Evolutionary conservation across 2,797 vertebrate species (phyloP).

Genomic region (Cynodonichthys magdalenae): DNA sequence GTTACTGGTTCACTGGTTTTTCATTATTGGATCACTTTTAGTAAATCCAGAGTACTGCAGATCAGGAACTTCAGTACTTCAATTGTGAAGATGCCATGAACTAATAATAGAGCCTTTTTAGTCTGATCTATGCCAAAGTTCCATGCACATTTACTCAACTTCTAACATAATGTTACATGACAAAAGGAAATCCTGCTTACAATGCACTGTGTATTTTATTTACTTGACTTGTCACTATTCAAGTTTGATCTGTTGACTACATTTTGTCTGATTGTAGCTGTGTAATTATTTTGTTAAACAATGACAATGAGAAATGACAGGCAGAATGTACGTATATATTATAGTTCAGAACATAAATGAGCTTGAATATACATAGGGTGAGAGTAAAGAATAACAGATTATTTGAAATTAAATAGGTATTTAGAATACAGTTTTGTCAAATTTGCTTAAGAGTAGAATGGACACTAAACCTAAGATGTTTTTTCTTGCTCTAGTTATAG

Average conservation of each 20-base stretch:
- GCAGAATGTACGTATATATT: slow-evolving; percentile 14
- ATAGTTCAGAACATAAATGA: slow-evolving; percentile 1
- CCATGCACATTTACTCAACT: not conserved
- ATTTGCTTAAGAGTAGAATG: slow-evolving; percentile 59
- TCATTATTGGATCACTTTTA: not conserved
- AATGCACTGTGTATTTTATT: not conserved
- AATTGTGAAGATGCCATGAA: not conserved
- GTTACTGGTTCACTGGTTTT: not conserved
- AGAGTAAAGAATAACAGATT: slow-evolving; percentile 30
- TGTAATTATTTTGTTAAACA: slow-evolving; percentile 12
- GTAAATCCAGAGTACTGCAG: not conserved
- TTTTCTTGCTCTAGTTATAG: slow-evolving; percentile 14
- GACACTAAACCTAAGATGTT: slow-evolving; percentile 22
- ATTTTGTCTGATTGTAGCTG: slow-evolving; percentile 1
- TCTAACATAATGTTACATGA: not conserved
- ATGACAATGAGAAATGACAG: slow-evolving; percentile 12
- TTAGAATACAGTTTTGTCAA: slow-evolving; percentile 56
- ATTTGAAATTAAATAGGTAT: no score
- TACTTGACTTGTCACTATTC: not conserved
- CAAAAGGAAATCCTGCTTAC: not conserved
- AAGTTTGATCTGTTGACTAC: not conserved
- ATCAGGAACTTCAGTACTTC: not conserved
- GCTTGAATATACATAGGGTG: slow-evolving; percentile 13
- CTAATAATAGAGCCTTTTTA: not conserved
- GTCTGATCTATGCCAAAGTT: not conserved